Percentiles rank a stretch among this genome's conserved stretches.
These are phyloP conservation scores for Antitype chi DNA, from an alignment of 2,888 invertebrate genomes.

Conservation along the genomic window DNA sequence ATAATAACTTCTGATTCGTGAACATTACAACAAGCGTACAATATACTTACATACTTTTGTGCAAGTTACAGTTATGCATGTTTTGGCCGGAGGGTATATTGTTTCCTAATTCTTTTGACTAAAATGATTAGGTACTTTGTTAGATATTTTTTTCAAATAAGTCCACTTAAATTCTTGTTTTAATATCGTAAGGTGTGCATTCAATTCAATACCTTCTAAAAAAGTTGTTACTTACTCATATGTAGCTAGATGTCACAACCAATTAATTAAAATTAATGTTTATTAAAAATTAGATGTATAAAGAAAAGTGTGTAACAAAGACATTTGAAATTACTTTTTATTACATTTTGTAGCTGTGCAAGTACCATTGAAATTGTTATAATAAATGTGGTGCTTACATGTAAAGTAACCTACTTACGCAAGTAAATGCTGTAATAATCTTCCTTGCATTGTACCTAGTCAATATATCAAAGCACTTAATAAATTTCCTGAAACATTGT, in stretches of 20 bases:
- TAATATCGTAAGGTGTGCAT: background rate
- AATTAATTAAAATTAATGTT: constrained; percentile 8
- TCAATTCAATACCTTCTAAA: background rate
- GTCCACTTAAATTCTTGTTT: background rate
- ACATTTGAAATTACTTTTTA: background rate
- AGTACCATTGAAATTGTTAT: background rate
- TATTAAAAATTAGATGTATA: background rate
- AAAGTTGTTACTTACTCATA: background rate
- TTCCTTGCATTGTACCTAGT: constrained; percentile 37
- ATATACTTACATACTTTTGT: background rate
- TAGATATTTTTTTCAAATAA: too few relatives aligned
- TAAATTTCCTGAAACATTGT: constrained; percentile 23
- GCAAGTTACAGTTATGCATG: background rate
- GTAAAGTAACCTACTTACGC: background rate
- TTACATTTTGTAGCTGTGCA: constrained; percentile 12
- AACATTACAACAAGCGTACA: background rate
- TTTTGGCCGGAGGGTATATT: background rate
- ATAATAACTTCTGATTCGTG: background rate
- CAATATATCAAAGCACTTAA: constrained; percentile 51
- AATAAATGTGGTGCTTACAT: constrained; percentile 18
- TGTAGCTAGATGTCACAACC: constrained; percentile 35
- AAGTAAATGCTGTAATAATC: constrained; percentile 11
- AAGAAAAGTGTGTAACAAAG: background rate
- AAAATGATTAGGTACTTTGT: background rate
- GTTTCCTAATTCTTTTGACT: background rate